Conservation (phyloP, 1,140 invertebrate genomes). For the Eulimnadia texana region DNA sequence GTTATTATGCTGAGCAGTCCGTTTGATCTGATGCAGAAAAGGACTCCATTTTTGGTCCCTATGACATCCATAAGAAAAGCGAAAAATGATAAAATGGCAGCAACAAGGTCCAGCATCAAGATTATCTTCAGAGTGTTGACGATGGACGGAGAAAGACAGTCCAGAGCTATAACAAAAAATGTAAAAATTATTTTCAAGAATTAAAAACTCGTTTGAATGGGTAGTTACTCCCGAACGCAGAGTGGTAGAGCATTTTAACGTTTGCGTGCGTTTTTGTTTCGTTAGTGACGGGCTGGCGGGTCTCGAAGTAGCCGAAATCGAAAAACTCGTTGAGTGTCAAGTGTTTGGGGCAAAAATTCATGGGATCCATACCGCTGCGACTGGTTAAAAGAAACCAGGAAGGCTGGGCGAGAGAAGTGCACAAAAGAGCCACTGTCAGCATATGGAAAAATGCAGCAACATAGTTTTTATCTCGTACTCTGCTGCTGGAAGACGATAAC, state of each 20-base stretch:
- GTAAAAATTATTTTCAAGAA: slow-evolving; percentile 10
- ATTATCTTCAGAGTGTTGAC: slow-evolving; percentile 36
- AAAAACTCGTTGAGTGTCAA: slow-evolving; percentile 35
- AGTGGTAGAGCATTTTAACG: slow-evolving; percentile 15
- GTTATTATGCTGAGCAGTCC: slow-evolving; percentile 36
- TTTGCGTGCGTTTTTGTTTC: background rate
- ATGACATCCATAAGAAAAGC: slow-evolving; percentile 37
- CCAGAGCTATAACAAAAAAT: slow-evolving; percentile 30
- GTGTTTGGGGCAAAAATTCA: slow-evolving; percentile 33
- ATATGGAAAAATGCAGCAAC: slow-evolving; percentile 38
- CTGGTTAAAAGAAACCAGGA: slow-evolving; percentile 38
- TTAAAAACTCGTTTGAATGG: background rate
- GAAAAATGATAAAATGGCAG: slow-evolving; percentile 34
- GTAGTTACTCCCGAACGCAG: slow-evolving; percentile 15
- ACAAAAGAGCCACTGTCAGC: slow-evolving; percentile 34
- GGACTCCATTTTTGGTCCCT: slow-evolving; percentile 32
- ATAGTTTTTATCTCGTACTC: slow-evolving; percentile 32
- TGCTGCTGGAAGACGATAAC: slow-evolving; percentile 18
- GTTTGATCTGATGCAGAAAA: slow-evolving; percentile 35
- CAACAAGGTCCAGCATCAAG: slow-evolving; percentile 36
- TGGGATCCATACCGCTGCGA: slow-evolving; percentile 36
- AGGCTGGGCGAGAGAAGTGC: slow-evolving; percentile 35
- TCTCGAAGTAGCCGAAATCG: slow-evolving; percentile 21
- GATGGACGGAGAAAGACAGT: slow-evolving; percentile 34
- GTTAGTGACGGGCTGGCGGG: background rate